Conservation (phyloP, 2,113 vertebrate species). For the Chaenocephalus aceratus region DNA sequence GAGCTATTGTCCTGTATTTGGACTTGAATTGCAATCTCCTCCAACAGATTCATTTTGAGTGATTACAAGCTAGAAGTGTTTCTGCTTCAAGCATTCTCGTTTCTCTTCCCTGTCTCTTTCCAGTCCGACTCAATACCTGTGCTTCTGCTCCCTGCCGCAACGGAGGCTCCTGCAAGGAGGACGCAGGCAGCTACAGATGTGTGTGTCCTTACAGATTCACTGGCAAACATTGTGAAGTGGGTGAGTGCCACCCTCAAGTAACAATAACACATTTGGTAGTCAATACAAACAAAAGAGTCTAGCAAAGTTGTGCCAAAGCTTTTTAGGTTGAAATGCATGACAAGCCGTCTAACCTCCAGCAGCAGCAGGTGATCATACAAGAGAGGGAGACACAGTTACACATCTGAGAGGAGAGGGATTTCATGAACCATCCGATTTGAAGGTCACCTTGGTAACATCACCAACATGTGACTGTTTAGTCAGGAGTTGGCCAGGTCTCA, state of each 20-base stretch:
- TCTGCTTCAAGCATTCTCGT: slow-evolving; percentile 66
- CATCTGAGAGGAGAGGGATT: not conserved
- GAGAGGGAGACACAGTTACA: not conserved
- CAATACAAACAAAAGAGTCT: not conserved
- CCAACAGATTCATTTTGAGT: slow-evolving; percentile 57
- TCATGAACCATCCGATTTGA: not conserved
- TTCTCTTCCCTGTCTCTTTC: slow-evolving; percentile 52
- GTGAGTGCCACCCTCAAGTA: slow-evolving; percentile 77
- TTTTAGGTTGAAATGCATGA: slow-evolving; percentile 9
- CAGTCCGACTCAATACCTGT: slow-evolving; percentile 93
- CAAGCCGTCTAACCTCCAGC: not conserved
- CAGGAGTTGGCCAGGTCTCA: too few relatives aligned
- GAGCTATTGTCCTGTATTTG: slow-evolving; percentile 55
- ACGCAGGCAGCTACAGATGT: slow-evolving; percentile 89
- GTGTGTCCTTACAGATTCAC: slow-evolving; percentile 95
- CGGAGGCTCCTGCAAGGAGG: slow-evolving; percentile 93
- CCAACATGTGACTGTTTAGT: not conserved
- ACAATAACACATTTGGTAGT: not conserved
- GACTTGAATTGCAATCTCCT: slow-evolving; percentile 36
- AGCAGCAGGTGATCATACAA: not conserved
- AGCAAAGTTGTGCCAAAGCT: not conserved
- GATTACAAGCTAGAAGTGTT: slow-evolving; percentile 28
- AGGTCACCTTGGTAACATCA: not conserved
- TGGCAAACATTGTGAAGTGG: slow-evolving; percentile 96
- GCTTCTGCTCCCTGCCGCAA: slow-evolving; percentile 92